Conservation (phyloP, 2,797 vertebrate genomes). For the Lithobates pipiens region DNA sequence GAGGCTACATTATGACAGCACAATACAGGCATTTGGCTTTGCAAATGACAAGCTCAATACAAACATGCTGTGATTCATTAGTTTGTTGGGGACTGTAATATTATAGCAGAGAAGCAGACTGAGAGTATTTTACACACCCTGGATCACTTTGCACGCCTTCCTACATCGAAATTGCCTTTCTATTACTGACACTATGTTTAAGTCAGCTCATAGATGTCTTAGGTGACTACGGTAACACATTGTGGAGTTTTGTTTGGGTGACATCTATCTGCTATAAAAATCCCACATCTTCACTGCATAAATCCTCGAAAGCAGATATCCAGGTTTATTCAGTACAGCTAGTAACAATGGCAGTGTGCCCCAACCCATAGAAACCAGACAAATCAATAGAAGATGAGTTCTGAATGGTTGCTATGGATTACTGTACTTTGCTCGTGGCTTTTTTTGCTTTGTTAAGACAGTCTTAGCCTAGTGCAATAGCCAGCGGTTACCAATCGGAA, state of each 20-base stretch:
- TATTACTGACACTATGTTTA: not conserved
- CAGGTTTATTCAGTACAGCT: not conserved
- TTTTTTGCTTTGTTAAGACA: too few species aligned
- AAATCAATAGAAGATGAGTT: not conserved
- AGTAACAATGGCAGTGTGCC: not conserved
- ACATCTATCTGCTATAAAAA: not conserved
- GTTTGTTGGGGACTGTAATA: constrained; percentile 38
- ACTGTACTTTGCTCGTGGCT: too few species aligned
- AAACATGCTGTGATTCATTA: constrained; percentile 58
- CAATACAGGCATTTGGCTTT: constrained; percentile 56
- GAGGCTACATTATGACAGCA: constrained; percentile 54
- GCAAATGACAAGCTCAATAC: constrained; percentile 53
- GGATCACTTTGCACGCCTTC: not conserved
- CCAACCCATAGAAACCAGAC: not conserved
- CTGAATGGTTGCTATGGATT: not conserved
- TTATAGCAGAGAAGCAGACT: constrained; percentile 29
- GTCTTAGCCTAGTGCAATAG: not conserved
- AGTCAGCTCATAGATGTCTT: not conserved
- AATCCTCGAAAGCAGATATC: not conserved
- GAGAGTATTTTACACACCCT: constrained; percentile 1
- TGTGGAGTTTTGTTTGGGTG: not conserved
- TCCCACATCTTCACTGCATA: not conserved
- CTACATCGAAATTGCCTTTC: not conserved
- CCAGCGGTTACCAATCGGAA: not conserved
- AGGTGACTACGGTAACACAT: not conserved